Evolutionary conservation across 1,140 invertebrate species (phyloP).

Genomic region (Pseudomyrmex dendroicus): DNA sequence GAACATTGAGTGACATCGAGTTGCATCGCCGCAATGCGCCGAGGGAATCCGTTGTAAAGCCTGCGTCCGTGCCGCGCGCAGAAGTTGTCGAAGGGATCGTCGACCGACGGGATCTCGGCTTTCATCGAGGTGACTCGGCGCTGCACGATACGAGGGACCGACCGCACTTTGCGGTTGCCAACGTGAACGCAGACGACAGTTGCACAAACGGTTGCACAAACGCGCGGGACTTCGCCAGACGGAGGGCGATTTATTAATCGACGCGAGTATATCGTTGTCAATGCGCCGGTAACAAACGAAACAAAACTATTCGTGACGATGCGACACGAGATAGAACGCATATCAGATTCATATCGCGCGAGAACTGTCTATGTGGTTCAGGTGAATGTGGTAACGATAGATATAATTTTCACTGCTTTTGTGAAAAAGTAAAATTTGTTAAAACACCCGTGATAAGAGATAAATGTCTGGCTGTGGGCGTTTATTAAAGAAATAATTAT

Average conservation of each 20-base stretch:
- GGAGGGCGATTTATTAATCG: constrained; percentile 50
- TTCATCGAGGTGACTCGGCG: constrained; percentile 4
- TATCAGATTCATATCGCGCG: too few species aligned
- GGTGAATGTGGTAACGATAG: too few species aligned
- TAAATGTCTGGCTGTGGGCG: too few species aligned
- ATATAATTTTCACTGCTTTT: too few species aligned
- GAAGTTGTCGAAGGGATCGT: constrained; percentile 25
- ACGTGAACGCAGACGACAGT: neutral
- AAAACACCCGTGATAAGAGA: too few species aligned
- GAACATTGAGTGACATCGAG: neutral
- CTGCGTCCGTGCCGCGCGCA: neutral
- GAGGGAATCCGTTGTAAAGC: constrained; percentile 28
- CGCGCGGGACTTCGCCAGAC: neutral
- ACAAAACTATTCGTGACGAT: neutral
- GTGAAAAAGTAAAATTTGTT: too few species aligned
- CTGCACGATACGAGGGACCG: neutral
- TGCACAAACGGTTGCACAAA: neutral
- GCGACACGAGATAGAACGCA: too few species aligned
- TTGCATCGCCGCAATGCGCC: neutral
- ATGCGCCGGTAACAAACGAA: neutral
- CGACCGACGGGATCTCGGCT: constrained; percentile 35
- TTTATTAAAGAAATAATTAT: too few species aligned
- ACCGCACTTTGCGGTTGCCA: constrained; percentile 1
- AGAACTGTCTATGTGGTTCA: too few species aligned
- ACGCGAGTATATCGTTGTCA: neutral